These are phyloP conservation scores for Indicator maculatus DNA, from an alignment of 2,113 vertebrate species.

Conservation along the genomic window DNA sequence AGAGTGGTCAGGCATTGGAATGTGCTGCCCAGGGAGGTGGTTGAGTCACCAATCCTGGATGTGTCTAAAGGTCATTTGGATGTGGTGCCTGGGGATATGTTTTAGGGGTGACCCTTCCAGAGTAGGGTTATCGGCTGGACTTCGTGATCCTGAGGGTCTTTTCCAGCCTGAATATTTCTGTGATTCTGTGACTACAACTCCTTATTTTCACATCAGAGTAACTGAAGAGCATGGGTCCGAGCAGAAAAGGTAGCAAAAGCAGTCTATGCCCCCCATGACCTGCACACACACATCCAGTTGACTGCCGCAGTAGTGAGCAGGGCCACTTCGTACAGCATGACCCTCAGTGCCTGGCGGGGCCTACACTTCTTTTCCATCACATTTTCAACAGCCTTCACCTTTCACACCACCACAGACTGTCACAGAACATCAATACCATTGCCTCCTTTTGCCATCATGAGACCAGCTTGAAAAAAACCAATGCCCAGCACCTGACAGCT, in stretches of 20 bases:
- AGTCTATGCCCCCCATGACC: fast-evolving
- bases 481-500: fast-evolving
- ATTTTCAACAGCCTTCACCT: background rate
- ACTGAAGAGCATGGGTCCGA: background rate
- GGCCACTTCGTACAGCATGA: fast-evolving
- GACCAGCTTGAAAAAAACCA: background rate
- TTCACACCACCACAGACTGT: background rate
- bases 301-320: fast-evolving
- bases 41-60: no score
- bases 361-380: background rate
- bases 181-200: background rate
- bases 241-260: background rate
- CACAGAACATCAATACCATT: no score
- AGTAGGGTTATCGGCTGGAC: no score
- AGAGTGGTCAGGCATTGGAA: no score
- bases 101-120: no score
- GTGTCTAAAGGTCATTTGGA: no score
- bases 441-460: background rate
- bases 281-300: fast-evolving
- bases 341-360: background rate
- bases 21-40: no score
- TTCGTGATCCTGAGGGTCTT: no score
- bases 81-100: no score
- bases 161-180: no score
- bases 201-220: background rate